Base-by-base conservation (phyloP, 2,797 vertebrate genomes). In the Ficedula albicollis region DNA sequence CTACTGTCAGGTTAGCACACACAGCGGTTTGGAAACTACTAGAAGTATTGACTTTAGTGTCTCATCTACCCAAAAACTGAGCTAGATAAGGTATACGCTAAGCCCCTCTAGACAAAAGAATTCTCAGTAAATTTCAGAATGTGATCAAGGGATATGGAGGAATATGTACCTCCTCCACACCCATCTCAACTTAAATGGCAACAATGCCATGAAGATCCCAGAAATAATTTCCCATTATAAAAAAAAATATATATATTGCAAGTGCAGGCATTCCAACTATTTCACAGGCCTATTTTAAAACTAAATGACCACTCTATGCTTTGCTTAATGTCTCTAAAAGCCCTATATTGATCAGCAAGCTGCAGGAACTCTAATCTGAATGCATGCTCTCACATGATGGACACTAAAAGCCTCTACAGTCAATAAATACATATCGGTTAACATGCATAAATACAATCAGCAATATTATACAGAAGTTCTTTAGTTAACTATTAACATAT, bases 321-420 rank as follows among this genome's bases (percentile, higher is more conserved):
- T 41, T 43, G 13, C 4, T 46, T 55, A 43, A 48, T 14, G 19
- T 25, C 34, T 69, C 32, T 12, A 23, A 23, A n/a, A 55, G 29
- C 46, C 5, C 16, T 41, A 4, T 2, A 38, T 0, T 49, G 51
- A 58, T 41, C 36, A 79, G 8, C 8, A 1, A 70, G 13, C 26
- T 38, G 15, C 12, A 63, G 66, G 21, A 89, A 26, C 26, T 64
- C 17, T 41, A 58, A 48, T 15, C 3, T 41, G 52, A 56, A 80
- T 23, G 36, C 11, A 19, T 10, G 10, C 7, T 63, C n/a, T 39
- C 38, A 64, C 4, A 5, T 4, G 5, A 79, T 5, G 14, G 64
- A 62, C 3, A 22, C 19, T 69, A 52, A 55, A 73, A 73, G n/a
- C 5, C 9, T 41, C 21, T 29, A 5, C 0, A 44, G 36, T 20